Percentiles rank a stretch among this genome's conserved stretches.
phyloP scores from a whole-genome alignment of 2,888 invertebrate genomes.

The Torymus texanus region DNA sequence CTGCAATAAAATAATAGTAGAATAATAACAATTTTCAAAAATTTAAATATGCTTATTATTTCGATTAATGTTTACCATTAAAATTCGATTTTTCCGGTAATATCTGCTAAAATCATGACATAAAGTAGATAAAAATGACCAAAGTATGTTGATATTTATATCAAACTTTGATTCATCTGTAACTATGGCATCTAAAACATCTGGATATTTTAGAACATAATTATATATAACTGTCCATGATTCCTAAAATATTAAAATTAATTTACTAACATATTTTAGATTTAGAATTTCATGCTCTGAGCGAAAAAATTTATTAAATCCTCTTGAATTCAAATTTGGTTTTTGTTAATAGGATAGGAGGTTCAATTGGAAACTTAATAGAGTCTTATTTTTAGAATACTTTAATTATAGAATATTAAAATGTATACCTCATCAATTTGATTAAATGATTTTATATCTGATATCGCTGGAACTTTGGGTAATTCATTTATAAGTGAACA shows the following conservation, averaged over 20 bases:
- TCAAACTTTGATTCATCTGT: slow-evolving; percentile 76
- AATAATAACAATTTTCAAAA: slow-evolving; percentile 50
- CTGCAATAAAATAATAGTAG: not conserved
- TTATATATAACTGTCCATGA: slow-evolving; percentile 86
- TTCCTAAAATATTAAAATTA: slow-evolving; percentile 77
- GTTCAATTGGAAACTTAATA: too few species aligned
- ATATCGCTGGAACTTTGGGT: slow-evolving; percentile 77
- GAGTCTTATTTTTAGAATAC: too few species aligned
- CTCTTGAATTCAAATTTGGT: too few species aligned
- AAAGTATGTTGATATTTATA: slow-evolving; percentile 81
- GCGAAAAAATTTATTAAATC: too few species aligned
- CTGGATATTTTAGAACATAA: slow-evolving; percentile 81
- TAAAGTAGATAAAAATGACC: slow-evolving; percentile 80
- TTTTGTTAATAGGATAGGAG: too few species aligned
- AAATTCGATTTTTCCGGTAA: slow-evolving; percentile 82
- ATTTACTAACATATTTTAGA: too few species aligned
- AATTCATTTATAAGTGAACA: slow-evolving; percentile 78
- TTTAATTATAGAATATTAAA: not conserved
- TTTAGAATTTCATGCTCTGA: too few species aligned
- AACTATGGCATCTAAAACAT: slow-evolving; percentile 78
- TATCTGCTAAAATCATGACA: slow-evolving; percentile 84
- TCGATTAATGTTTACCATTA: slow-evolving; percentile 78
- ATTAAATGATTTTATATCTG: slow-evolving; percentile 78
- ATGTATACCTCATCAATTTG: slow-evolving; percentile 46
- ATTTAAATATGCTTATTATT: not conserved